Evolutionary conservation across 2,888 invertebrate genomes (phyloP), one percentile per base, ranked within the genome.

Genomic region (Phaonia tiefii): DNA sequence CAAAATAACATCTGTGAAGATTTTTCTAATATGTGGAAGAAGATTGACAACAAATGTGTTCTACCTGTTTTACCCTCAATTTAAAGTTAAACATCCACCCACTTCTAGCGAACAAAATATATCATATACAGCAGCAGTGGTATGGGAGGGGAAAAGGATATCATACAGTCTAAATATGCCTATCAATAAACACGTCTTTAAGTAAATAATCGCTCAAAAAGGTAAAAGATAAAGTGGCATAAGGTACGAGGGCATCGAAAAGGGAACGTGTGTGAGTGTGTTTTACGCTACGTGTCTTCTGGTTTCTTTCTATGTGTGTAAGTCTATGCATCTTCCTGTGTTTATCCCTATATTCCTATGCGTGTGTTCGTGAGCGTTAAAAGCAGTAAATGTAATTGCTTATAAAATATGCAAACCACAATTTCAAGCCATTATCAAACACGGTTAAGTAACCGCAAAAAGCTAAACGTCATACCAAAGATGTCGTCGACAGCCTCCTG

Each of bases 331-430:
- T 60, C 10, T 31, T 31, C n/a, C n/a, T n/a, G 13, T 20, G 20
- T 10, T 37, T 15, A 2, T 31, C 46, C 31, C 4, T 17, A 5
- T 17, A 56, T 42, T 22, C n/a, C 25, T 31, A 15, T n/a, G 22
- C 17, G 15, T 17, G 42, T 54, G 54, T 42, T 49, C 8, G 11
- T 11, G 5, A 17, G 17, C 26, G 31, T 49, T 51, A 67, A 67
- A 67, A 67, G 51, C 54, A 84, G 84, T 85, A 85, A 86, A 84
- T 84, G 87, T 88, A 88, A 88, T 88, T 88, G 88, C 88, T 88
- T 87, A 88, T 88, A 85, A 88, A 88, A 88, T 88, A 88, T 88
- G 87, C 88, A 88, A 85, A 74, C 74, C 82, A 77, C 80, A 77
- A 79, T 79, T 82, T 83, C 78, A 78, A 75, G 63, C 75, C 78